Percentiles rank a stretch among this genome's conserved stretches.
phyloP scores from a whole-genome alignment of 2,888 invertebrate genomes.

The Eristalis tenax region DNA sequence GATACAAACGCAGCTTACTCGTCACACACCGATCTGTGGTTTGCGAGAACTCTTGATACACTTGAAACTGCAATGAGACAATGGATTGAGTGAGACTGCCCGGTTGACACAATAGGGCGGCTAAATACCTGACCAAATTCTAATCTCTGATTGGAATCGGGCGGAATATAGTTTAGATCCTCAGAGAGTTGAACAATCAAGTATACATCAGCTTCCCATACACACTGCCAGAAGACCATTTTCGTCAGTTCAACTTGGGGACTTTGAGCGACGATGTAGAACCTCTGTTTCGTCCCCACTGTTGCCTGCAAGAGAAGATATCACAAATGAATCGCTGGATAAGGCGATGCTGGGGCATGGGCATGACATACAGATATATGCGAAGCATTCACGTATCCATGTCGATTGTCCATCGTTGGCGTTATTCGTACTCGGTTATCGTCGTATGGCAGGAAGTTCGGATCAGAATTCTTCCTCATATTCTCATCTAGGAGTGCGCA shows the following conservation, averaged over 20 bases:
- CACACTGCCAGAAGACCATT: slow-evolving; percentile 92
- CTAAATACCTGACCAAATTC: slow-evolving; percentile 85
- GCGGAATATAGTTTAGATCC: slow-evolving; percentile 85
- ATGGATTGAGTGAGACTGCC: slow-evolving; percentile 1
- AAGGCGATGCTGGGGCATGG: not conserved
- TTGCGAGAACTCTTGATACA: slow-evolving; percentile 87
- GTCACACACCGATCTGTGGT: slow-evolving; percentile 85
- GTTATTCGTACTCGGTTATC: slow-evolving; percentile 92
- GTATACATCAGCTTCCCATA: slow-evolving; percentile 93
- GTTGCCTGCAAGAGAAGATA: slow-evolving; percentile 84
- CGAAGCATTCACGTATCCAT: slow-evolving; percentile 96
- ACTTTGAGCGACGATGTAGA: slow-evolving; percentile 87
- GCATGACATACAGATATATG: slow-evolving; percentile 88
- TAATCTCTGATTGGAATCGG: slow-evolving; percentile 83
- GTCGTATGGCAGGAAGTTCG: slow-evolving; percentile 90
- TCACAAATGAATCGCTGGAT: not conserved
- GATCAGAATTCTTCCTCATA: slow-evolving; percentile 81
- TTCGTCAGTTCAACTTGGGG: slow-evolving; percentile 79
- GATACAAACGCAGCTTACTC: slow-evolving; percentile 84
- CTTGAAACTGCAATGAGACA: slow-evolving; percentile 84
- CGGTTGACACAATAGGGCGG: not conserved
- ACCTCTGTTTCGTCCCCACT: slow-evolving; percentile 90
- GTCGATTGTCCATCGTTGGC: slow-evolving; percentile 91
- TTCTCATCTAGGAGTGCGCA: slow-evolving; percentile 89
- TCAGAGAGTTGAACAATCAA: slow-evolving; percentile 90